Base-by-base conservation (phyloP, 2,888 invertebrate genomes). In the Mythimna vitellina region DNA sequence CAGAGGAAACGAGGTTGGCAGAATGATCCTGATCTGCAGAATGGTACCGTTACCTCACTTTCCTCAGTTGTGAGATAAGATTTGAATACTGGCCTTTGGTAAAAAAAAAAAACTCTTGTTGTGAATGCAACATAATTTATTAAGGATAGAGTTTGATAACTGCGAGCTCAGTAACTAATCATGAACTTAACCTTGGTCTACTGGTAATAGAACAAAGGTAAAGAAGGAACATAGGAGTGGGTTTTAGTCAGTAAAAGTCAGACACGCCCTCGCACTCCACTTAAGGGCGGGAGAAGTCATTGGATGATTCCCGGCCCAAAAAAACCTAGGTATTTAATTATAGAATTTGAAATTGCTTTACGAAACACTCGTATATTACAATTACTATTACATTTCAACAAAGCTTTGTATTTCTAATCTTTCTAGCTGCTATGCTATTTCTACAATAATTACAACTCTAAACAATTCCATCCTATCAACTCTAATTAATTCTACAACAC, bases 401-500 rank as follows among this genome's bases (percentile, higher is more conserved):
- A 25, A 22, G 12, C 51, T 57, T 5, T n/a, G 10, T 6, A 65
- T 63, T 58, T 53, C 22, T 4, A 14, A 58, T 14, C 63, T 42
- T 38, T 53, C 17, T 57, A 32, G n/a, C 3, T 1, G 12, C 7
- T n/a, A 29, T 4, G 22, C 12, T 53, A 14, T n/a, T 62, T 20
- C 42, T 20, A 9, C 8, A 32, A 8, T 17, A 53, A 29, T 38
- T 49, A 1, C 8, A 49, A 20, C 25, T 56, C 20, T 17, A 38
- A 9, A 64, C 29, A 56, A 63, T 63, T 54, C 20, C 22, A 51
- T 66, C 12, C 66, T 66, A 75, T 80, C 32, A 70, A 64, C 67
- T 67, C n/a, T 65, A 62, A 80, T 81, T 53, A 80, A 72, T 64
- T 65, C 10, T 12, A 53, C 54, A 65, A 57, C 78, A 57, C 78